These are phyloP conservation scores for Cyaniris semiargus DNA, from an alignment of 2,888 invertebrate genomes.

Conservation along the genomic window DNA sequence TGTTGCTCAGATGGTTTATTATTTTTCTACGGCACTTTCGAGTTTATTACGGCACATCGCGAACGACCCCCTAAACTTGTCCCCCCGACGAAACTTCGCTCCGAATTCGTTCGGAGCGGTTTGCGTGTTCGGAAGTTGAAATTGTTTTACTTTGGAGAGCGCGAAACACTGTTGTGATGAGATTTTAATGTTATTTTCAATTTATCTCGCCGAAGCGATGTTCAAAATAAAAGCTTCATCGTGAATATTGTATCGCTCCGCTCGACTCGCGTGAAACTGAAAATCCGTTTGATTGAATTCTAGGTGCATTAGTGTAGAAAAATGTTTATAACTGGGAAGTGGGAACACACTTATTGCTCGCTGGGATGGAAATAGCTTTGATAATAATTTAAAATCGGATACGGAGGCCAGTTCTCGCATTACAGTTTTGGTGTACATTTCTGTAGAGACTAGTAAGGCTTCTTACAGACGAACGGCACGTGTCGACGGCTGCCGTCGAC, in stretches of 20 bases:
- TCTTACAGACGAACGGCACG: too few relatives aligned
- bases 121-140: constrained; percentile 23
- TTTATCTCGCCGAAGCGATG: neutral
- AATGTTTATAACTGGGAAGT: constrained; percentile 25
- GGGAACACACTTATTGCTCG: neutral
- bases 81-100: constrained; percentile 30
- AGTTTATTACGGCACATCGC: constrained; percentile 31
- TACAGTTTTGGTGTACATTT: neutral
- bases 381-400: constrained; percentile 1
- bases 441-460: neutral
- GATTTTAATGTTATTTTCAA: constrained; percentile 6
- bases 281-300: constrained; percentile 20
- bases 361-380: constrained; percentile 11
- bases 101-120: constrained; percentile 34
- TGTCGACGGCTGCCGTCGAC: too few relatives aligned
- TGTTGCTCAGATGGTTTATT: constrained; percentile 59
- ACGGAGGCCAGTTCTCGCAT: neutral
- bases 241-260: neutral
- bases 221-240: constrained; percentile 19
- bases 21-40: constrained; percentile 33
- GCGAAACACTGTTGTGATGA: constrained; percentile 13
- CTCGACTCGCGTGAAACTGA: constrained; percentile 12
- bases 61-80: neutral
- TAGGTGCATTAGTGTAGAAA: constrained; percentile 10
- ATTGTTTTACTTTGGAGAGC: constrained; percentile 3